phyloP scores from a whole-genome alignment of 2,888 invertebrate genomes.

The Kuschelorhynchus macadamiae region DNA sequence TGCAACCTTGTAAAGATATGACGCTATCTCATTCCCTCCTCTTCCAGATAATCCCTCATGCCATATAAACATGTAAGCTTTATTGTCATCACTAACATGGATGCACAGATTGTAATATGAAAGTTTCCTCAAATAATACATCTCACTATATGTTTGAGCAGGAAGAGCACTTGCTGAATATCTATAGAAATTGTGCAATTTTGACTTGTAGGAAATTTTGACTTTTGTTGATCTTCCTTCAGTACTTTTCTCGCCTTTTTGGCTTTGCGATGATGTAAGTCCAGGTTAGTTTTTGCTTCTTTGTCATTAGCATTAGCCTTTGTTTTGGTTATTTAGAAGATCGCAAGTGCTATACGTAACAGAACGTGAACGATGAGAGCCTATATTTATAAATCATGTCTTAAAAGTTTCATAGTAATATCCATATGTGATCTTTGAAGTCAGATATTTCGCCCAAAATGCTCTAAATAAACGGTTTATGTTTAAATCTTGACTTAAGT shows the following conservation, averaged over 20 bases:
- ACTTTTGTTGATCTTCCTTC: conserved; percentile 14
- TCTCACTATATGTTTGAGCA: conserved; percentile 8
- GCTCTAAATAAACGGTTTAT: too few species aligned
- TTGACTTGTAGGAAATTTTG: conserved; percentile 14
- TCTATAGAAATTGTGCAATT: conserved; percentile 17
- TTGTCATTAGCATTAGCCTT: too few species aligned
- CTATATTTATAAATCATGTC: conserved; percentile 13
- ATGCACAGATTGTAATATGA: conserved; percentile 17
- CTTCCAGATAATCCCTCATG: conserved; percentile 12
- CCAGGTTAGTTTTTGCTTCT: conserved; percentile 3
- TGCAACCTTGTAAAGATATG: conserved; percentile 8
- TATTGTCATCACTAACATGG: conserved; percentile 19
- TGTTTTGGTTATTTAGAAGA: conserved; percentile 6
- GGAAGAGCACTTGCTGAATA: conserved; percentile 13
- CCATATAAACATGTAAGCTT: conserved; percentile 19
- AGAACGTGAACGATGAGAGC: conserved; percentile 7
- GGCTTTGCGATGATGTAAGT: conserved; percentile 8
- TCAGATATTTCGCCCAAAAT: too few species aligned
- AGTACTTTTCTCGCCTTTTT: conserved; percentile 11
- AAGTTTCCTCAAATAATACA: conserved; percentile 17
- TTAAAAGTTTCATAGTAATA: conserved; percentile 22
- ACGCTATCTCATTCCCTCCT: conserved; percentile 19
- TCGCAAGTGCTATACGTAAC: conserved; percentile 6
- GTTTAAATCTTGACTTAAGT: too few species aligned
- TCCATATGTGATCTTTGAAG: conserved; percentile 17